A percentile compares a stretch with the other conserved stretches of the same genome.
Evolutionary conservation across 2,113 vertebrate genomes (phyloP).

Genomic region (Gasterosteus nipponicus): DNA sequence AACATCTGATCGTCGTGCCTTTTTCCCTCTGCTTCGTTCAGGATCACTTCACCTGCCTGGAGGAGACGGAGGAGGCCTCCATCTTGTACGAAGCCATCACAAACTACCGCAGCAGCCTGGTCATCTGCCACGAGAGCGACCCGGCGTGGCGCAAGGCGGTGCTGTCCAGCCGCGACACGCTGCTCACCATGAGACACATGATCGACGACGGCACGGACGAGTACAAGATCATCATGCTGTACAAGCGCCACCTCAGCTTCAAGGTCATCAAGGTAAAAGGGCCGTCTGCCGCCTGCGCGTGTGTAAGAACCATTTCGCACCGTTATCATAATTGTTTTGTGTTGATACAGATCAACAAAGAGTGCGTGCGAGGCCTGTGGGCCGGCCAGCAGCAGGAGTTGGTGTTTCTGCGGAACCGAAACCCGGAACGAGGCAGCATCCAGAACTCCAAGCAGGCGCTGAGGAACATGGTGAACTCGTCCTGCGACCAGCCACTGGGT

Average conservation of each 20-base stretch:
- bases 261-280: slow-evolving; percentile 95
- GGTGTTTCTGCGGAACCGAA: slow-evolving; percentile 95
- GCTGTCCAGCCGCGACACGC: slow-evolving; percentile 90
- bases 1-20: background rate
- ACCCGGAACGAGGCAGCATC: slow-evolving; percentile 97
- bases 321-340: background rate
- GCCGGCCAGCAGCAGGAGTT: slow-evolving; percentile 97
- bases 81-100: slow-evolving; percentile 92
- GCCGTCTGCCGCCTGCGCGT: background rate
- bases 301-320: background rate
- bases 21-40: slow-evolving; percentile 48
- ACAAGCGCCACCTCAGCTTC: slow-evolving; percentile 94
- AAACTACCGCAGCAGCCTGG: slow-evolving; percentile 89
- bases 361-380: slow-evolving; percentile 96
- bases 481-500: slow-evolving; percentile 96
- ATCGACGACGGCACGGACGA: slow-evolving; percentile 94
- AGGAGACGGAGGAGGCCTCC: slow-evolving; percentile 93
- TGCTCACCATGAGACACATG: slow-evolving; percentile 95
- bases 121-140: slow-evolving; percentile 97
- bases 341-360: slow-evolving; percentile 90
- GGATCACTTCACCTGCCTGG: slow-evolving; percentile 98
- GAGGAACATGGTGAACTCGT: slow-evolving; percentile 96
- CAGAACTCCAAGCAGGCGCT: slow-evolving; percentile 98
- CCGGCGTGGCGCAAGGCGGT: slow-evolving; percentile 94
- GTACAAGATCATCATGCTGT: slow-evolving; percentile 99